These are phyloP conservation scores for Cerastis rubricosa DNA, from an alignment of 2,888 invertebrate species.

Conservation along the genomic window DNA sequence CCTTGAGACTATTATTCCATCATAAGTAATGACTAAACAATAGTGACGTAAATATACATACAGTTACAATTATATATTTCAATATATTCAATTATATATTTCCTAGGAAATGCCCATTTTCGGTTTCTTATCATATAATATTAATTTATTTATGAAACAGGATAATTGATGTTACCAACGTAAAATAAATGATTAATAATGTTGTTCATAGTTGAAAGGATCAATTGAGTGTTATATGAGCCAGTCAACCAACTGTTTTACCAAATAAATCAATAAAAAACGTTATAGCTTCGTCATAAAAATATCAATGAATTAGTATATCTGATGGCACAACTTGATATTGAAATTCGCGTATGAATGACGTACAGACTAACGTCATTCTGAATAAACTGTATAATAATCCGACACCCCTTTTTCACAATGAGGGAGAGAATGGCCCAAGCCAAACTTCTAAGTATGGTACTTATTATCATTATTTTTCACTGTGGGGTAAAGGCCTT, in stretches of 20 bases:
- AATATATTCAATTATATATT: constrained; percentile 7
- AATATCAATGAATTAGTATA: background rate
- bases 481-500: background rate
- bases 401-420: background rate
- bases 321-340: background rate
- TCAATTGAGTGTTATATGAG: background rate
- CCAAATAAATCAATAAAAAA: background rate
- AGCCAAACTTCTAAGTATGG: background rate
- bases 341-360: constrained; percentile 1
- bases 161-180: background rate
- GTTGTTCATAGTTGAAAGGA: background rate
- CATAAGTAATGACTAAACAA: background rate
- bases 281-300: background rate
- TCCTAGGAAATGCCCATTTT: background rate
- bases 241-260: background rate
- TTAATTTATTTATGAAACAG: background rate
- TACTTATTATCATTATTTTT: background rate
- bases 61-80: background rate
- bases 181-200: background rate
- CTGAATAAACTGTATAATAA: background rate
- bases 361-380: background rate
- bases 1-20: constrained; percentile 7
- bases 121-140: background rate
- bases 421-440: no score
- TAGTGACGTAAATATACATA: background rate